These are phyloP conservation scores for Meloidogyne hapla DNA, from an alignment of 1,140 invertebrate species.

Conservation along the genomic window DNA sequence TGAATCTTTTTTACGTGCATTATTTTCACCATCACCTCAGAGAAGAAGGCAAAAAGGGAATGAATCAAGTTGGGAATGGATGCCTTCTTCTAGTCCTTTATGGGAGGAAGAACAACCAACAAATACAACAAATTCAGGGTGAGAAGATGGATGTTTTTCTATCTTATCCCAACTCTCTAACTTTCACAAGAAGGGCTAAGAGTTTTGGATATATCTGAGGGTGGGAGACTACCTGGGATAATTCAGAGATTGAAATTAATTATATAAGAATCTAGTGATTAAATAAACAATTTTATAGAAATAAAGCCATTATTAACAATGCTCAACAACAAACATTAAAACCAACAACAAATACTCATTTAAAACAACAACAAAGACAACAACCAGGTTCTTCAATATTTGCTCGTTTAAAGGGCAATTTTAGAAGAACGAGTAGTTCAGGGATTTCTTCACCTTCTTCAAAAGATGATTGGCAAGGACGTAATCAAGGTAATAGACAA, in stretches of 20 bases:
- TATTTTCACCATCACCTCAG: slow-evolving; percentile 25
- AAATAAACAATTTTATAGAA: not conserved
- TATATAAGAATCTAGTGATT: too few relatives aligned
- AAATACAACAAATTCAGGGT: not conserved
- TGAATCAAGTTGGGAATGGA: not conserved
- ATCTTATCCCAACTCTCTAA: too few relatives aligned
- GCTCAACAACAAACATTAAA: not conserved
- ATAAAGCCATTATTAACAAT: not conserved
- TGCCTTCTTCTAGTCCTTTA: slow-evolving; percentile 15
- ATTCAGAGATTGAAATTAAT: not conserved
- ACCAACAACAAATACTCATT: not conserved
- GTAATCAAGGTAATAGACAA: not conserved
- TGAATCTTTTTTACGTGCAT: slow-evolving; percentile 9
- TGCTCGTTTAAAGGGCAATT: not conserved
- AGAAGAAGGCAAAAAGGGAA: not conserved
- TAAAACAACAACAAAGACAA: not conserved
- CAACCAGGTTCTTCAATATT: not conserved
- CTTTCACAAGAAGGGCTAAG: too few relatives aligned
- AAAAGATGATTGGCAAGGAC: not conserved
- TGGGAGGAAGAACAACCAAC: slow-evolving; percentile 28
- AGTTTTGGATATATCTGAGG: too few relatives aligned
- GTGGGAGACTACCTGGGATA: too few relatives aligned
- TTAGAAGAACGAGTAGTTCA: slow-evolving; percentile 20
- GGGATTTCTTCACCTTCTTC: not conserved
- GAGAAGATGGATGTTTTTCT: not conserved